Conservation (phyloP, 2,113 vertebrate genomes). For the Chauna torquata region DNA sequence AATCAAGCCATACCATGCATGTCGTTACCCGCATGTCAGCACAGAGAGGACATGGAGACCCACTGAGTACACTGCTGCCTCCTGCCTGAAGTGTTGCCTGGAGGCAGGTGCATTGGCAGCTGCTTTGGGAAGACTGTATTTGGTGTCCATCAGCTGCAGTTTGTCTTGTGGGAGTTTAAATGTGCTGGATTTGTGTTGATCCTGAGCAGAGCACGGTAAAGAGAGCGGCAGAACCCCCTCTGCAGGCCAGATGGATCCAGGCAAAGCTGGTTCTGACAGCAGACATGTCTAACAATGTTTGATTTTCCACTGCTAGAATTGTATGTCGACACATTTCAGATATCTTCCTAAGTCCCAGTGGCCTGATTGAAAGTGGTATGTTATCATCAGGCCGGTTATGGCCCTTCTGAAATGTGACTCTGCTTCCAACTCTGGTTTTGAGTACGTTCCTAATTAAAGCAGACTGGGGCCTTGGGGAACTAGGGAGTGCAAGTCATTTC, state of each 20-base stretch:
- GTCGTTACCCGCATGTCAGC: fast-evolving
- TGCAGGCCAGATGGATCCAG: neutral
- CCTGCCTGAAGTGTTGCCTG: neutral
- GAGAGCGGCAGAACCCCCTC: neutral
- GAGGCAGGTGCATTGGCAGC: neutral
- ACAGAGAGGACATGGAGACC: neutral
- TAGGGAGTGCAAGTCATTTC: neutral
- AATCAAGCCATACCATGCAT: neutral
- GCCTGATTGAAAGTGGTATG: neutral
- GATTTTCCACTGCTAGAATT: neutral
- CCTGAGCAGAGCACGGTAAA: neutral
- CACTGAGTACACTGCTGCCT: neutral
- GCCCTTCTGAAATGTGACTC: neutral
- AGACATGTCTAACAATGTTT: neutral
- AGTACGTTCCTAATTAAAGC: neutral
- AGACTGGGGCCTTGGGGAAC: neutral
- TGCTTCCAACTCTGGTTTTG: neutral
- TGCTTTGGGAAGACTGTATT: neutral
- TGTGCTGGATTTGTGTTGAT: neutral
- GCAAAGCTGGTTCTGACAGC: neutral
- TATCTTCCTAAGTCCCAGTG: neutral
- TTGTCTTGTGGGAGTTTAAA: neutral
- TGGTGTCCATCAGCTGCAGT: neutral
- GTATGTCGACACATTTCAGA: neutral
- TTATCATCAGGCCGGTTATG: neutral